Evolutionary conservation across 2,113 vertebrate species (phyloP), one percentile per base, ranked within the genome.

Genomic region (Salvelinus fontinalis): DNA sequence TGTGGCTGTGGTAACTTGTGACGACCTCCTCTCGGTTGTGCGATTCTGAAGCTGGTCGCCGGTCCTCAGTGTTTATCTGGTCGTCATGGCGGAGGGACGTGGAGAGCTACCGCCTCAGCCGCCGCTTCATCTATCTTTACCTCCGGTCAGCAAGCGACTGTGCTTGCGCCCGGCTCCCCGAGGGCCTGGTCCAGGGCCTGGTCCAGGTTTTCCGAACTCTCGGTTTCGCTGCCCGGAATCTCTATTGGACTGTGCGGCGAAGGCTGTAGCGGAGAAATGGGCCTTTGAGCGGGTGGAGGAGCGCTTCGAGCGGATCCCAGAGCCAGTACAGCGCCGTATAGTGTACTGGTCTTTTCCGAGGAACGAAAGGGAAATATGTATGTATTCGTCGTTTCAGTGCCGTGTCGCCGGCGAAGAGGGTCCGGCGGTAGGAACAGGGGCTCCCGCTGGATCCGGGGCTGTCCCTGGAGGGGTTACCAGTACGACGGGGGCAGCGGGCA

Each of bases 21-120:
- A 44, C 9, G 9, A 44, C 71, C 22, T 74, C 72, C 73, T 76
- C 76, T 80, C 86, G 9, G 81, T 66, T 78, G 86, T 86, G 48
- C 88, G 77, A 68, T 82, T 82, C 79, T 78, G 81, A 78, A 70
- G 72, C 76, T 67, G 80, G 89, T 75, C 75, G 87, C 84, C 76
- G 89, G 71, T 54, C 67, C 85, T 93, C 91, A 93, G 94, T 95
- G 93, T 93, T 89, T 90, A 92, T 94, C 94, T 92, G 94, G 94
- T 95, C 94, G 95, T 94, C 93, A 98, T 98, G 97, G 97, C 96
- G 96, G 96, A 97, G 95, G 95, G 95, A 95, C 95, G 95, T 90
- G 95, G 94, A 93, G 96, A 94, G 70, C 89, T 90, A 92, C 92
- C 77, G 86, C 87, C 87, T 93, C 85, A 93, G 85, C 94, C 91